Conservation (phyloP, 2,113 vertebrate genomes). For the Gymnarchus niloticus region DNA sequence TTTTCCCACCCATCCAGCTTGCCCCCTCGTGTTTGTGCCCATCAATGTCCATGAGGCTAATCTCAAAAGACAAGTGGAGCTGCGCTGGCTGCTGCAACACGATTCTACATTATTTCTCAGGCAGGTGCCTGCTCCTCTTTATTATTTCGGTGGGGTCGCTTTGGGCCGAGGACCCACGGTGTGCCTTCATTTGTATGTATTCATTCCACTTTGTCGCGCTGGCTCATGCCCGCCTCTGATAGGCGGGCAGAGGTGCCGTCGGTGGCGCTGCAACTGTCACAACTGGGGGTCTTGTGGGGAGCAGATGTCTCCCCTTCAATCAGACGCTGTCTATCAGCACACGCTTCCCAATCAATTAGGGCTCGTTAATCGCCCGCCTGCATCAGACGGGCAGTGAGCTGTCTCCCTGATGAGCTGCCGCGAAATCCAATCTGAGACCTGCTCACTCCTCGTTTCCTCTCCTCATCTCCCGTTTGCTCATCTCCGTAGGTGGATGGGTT, state of each 20-base stretch:
- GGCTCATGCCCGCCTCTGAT: slow-evolving; percentile 2
- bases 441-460: slow-evolving; percentile 42
- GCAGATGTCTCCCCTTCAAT: slow-evolving; percentile 59
- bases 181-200: slow-evolving; percentile 6
- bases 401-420: slow-evolving; percentile 43
- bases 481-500: background rate
- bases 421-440: slow-evolving; percentile 57
- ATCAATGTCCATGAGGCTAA: slow-evolving; percentile 13
- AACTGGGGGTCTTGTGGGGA: slow-evolving; percentile 53
- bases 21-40: background rate
- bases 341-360: slow-evolving; percentile 64
- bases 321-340: slow-evolving; percentile 50
- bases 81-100: background rate
- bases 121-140: background rate
- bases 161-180: background rate
- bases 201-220: background rate
- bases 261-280: slow-evolving; percentile 1
- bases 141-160: slow-evolving; percentile 7
- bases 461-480: slow-evolving; percentile 7
- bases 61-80: slow-evolving; percentile 12
- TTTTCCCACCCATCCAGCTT: background rate
- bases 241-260: slow-evolving; percentile 5
- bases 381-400: slow-evolving; percentile 44
- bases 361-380: slow-evolving; percentile 46
- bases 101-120: slow-evolving; percentile 6